Conservation (phyloP, 2,113 vertebrate species). For the Rhineura floridana region DNA sequence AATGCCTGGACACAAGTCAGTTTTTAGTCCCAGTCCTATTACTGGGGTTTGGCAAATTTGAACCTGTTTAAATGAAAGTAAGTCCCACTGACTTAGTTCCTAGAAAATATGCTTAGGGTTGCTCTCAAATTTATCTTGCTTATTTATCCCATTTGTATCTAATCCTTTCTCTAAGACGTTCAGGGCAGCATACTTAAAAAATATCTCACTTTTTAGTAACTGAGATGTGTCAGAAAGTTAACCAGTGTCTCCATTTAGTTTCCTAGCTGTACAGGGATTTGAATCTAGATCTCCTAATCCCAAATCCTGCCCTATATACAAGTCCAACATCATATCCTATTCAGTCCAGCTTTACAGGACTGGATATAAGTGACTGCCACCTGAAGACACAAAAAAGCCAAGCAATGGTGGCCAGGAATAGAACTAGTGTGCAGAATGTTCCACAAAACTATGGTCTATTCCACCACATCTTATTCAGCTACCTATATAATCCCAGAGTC, state of each 20-base stretch:
- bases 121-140: neutral
- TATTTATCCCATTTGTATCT: neutral
- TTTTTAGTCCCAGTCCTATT: neutral
- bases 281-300: neutral
- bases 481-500: neutral
- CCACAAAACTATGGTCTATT: neutral
- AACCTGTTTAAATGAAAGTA: neutral
- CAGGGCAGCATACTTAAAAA: neutral
- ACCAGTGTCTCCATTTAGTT: neutral
- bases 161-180: neutral
- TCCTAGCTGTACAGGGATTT: neutral
- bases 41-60: neutral
- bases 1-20: neutral
- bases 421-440: neutral
- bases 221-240: neutral
- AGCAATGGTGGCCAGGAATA: neutral
- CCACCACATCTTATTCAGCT: too few species aligned
- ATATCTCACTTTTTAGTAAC: neutral
- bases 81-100: neutral
- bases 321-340: neutral
- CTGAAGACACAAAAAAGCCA: neutral
- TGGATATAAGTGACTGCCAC: neutral
- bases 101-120: neutral
- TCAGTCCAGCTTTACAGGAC: neutral
- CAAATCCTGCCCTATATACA: neutral